Base-by-base conservation (phyloP, 2,888 invertebrate species). In the Euplagia quadripunctaria region DNA sequence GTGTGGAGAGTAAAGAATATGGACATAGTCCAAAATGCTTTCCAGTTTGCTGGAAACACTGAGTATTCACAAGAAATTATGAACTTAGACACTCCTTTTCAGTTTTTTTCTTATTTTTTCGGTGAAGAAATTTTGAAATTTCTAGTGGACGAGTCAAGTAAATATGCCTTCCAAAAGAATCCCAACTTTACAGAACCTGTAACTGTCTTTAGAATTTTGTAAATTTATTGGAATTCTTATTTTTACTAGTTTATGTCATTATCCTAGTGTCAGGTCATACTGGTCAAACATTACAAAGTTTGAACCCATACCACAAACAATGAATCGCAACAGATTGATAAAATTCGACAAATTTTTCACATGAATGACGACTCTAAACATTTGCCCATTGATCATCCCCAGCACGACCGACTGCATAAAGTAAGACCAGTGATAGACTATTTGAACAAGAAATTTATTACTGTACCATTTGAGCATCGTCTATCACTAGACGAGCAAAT, bases 1-100 rank as follows among this genome's bases (percentile, higher is more conserved):
- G 70, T 84, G 79, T 86, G 85, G 86, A 86, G 82, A 85, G 84
- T 85, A 85, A 86, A 85, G 71, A 86, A 86, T 86, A 86, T 87
- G 83, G 84, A 86, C 74, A 71, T 85, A 80, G 84, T 86, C 83
- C 82, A 85, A 84, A 71, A 71, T 58, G 81, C 81, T 83, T 83
- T 82, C 79, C 80, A 83, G 79, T 82, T 83, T 81, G 80, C 81
- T 80, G 85, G 71, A 65, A 71, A 71, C 43, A 71, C 71, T 71
- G 65, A 84, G 81, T 85, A 81, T 84, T 83, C 82, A 80, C 83
- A 83, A 86, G 82, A 83, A 82, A 83, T 85, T 83, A 79, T 84
- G 82, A 80, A 84, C 79, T 82, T 84, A 81, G 82, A 82, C 78
- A 85, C 84, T 79, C 84, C 85, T 73, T 86, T 82, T 85, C 83